These are phyloP conservation scores for Thymelicus acteon DNA, from an alignment of 2,888 invertebrate genomes.

Conservation along the genomic window DNA sequence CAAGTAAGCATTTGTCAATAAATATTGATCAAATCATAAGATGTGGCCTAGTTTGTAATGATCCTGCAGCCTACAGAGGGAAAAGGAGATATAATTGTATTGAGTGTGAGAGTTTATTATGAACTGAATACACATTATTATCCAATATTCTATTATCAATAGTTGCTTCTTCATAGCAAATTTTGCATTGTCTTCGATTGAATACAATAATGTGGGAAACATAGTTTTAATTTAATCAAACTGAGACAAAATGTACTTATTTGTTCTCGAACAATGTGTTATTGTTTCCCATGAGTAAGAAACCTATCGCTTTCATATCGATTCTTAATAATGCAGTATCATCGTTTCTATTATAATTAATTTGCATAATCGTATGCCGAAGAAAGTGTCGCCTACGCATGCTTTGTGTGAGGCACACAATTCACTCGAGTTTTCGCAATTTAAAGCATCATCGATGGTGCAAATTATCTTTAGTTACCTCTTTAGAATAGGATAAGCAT, in stretches of 20 bases:
- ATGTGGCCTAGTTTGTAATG: too few relatives aligned
- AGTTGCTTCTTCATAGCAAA: not conserved
- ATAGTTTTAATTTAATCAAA: too few relatives aligned
- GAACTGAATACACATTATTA: too few relatives aligned
- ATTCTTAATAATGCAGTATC: slow-evolving; percentile 51
- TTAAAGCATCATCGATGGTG: not conserved
- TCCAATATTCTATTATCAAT: too few relatives aligned
- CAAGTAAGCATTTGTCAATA: not conserved
- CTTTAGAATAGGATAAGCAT: too few relatives aligned
- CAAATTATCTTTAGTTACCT: not conserved
- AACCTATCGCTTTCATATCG: slow-evolving; percentile 62
- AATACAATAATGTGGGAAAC: too few relatives aligned
- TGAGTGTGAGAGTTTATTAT: too few relatives aligned
- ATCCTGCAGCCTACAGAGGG: too few relatives aligned
- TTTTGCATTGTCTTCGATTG: too few relatives aligned
- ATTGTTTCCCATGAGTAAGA: slow-evolving; percentile 51
- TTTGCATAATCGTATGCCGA: slow-evolving; percentile 41
- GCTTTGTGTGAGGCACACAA: not conserved
- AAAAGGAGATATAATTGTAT: too few relatives aligned
- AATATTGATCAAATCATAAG: too few relatives aligned
- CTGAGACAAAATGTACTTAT: not conserved
- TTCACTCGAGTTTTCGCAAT: slow-evolving; percentile 8
- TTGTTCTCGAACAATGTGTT: slow-evolving; percentile 20
- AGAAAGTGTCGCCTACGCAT: slow-evolving; percentile 28
- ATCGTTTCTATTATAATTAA: slow-evolving; percentile 43